Evolutionary conservation across 35 echinoderm and acorn worm species (phyloP), one percentile per base, ranked within the genome.

Genomic region (Heliocidaris erythrogramma): DNA sequence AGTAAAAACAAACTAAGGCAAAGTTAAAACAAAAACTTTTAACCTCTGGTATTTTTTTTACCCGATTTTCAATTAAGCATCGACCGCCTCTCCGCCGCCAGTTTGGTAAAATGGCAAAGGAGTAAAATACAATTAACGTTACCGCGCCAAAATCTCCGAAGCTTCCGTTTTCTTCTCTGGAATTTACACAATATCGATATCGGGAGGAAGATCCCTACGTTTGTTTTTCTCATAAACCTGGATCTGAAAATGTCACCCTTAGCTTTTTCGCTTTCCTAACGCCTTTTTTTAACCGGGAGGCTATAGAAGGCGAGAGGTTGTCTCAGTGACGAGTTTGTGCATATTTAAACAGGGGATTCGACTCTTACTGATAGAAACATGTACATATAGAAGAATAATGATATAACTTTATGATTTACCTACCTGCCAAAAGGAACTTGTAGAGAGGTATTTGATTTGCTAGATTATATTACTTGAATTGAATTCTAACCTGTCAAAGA

Each of bases 151-250:
- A 78, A 78, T 78, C 65, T 78, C 65, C 27, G 27, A 78, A 27
- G 65, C 65, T 78, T 78, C 65, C 65, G 65, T 78, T n/a, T 78
- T 17, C 27, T 78, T 60, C 59, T n/a, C 27, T n/a, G 17, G 18
- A 78, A 78, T 78, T 78, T 78, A 78, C 65, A 78, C 65, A 78
- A 78, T 78, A 78, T 78, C 65, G 65, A 78, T 78, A 78, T 78
- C 65, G 65, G 65, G 5, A n/a, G 65, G 65, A 78, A 78, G 65
- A 78, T 78, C 27, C 27, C 27, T 78, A 21, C 65, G 65, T n/a
- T 78, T 78, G 14, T 78, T 78, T 78, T 78, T 69, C 17, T 78
- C 21, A 78, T 78, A n/a, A n/a, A 78, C 65, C 27, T 5, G 65
- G 65, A 78, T 78, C 65, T 78, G 65, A 1, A 78, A 78, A 78